These are phyloP conservation scores for Isaurus tuberculatus DNA, from an alignment of 92 coral and sea anemone genomes.

Conservation along the genomic window DNA sequence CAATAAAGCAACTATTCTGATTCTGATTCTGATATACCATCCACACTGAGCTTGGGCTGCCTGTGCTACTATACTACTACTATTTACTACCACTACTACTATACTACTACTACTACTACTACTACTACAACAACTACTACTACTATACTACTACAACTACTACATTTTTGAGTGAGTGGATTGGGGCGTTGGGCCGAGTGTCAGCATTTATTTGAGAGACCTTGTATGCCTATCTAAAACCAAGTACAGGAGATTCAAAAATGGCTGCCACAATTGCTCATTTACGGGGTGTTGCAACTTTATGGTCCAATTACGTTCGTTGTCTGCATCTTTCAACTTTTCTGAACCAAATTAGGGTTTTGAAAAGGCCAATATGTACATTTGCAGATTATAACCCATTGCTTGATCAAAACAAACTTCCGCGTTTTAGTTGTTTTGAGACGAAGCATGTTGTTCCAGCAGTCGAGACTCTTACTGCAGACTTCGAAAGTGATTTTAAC, in stretches of 20 bases:
- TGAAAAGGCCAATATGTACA: conserved; percentile 75
- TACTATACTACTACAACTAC: too few relatives aligned
- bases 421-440: conserved; percentile 68
- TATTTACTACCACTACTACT: too few relatives aligned
- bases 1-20: too few relatives aligned
- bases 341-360: conserved; percentile 68
- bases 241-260: conserved; percentile 33
- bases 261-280: conserved; percentile 68
- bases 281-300: conserved; percentile 50
- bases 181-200: too few relatives aligned
- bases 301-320: conserved; percentile 75
- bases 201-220: too few relatives aligned
- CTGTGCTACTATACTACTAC: too few relatives aligned
- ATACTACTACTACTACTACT: too few relatives aligned
- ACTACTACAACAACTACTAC: too few relatives aligned
- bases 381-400: conserved; percentile 77
- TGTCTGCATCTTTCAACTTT: conserved; percentile 83
- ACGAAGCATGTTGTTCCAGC: conserved; percentile 73
- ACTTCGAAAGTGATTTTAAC: conserved; percentile 65
- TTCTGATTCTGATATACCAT: too few relatives aligned
- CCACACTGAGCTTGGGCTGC: too few relatives aligned
- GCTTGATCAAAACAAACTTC: conserved; percentile 69
- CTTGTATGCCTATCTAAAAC: neutral
- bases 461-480: conserved; percentile 50
- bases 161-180: too few relatives aligned